phyloP scores from a whole-genome alignment of 1,140 invertebrate species.

The Drosophila subobscura region DNA sequence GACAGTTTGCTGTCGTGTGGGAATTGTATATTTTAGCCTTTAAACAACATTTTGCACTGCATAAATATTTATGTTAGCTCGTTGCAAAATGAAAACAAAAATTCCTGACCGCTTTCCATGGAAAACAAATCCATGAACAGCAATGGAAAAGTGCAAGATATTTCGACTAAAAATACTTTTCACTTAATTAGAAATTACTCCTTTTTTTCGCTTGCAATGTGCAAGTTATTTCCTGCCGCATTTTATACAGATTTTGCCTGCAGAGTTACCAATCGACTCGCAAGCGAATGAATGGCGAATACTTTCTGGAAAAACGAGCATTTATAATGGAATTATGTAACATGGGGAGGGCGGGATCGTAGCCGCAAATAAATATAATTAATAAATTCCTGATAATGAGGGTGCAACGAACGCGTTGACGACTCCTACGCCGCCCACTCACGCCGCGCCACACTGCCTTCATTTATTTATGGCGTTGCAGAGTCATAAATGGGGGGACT shows the following conservation, averaged over 20 bases:
- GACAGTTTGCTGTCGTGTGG: background rate
- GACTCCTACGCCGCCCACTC: conserved; percentile 8
- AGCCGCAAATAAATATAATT: conserved; percentile 53
- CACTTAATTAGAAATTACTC: too few species aligned
- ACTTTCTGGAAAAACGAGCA: conserved; percentile 6
- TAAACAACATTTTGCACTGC: conserved; percentile 1
- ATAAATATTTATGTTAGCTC: background rate
- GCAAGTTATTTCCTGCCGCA: too few species aligned
- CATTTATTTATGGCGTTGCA: conserved; percentile 60
- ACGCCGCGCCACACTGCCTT: conserved; percentile 5
- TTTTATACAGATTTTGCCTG: too few species aligned
- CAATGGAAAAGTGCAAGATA: too few species aligned
- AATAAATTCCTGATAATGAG: conserved; percentile 65
- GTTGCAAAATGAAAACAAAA: too few species aligned
- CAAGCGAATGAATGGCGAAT: too few species aligned
- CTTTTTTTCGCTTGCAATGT: too few species aligned
- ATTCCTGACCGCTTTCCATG: too few species aligned
- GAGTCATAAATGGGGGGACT: conserved; percentile 14
- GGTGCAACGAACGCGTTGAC: conserved; percentile 8
- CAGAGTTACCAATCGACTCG: too few species aligned
- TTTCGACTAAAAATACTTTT: too few species aligned
- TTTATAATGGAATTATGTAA: conserved; percentile 46
- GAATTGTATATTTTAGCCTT: background rate
- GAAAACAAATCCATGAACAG: too few species aligned
- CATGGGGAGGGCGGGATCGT: conserved; percentile 4